Percentiles rank a stretch among this genome's conserved stretches.
Conservation (phyloP, 2,113 vertebrate genomes). For the Microcebus griseorufus region DNA sequence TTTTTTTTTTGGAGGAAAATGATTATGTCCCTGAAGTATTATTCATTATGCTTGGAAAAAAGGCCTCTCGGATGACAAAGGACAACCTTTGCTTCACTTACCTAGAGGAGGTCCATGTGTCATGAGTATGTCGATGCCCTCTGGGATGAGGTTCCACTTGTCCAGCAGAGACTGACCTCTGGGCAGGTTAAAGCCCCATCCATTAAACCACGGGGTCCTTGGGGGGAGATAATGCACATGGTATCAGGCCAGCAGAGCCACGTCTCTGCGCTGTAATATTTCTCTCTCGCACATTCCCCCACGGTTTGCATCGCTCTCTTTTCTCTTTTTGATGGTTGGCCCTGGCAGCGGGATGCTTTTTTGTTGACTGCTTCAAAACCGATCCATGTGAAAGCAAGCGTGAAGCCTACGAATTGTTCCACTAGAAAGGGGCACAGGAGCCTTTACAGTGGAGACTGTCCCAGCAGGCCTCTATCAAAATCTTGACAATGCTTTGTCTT, state of each 20-base stretch:
- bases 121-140: constrained; percentile 99
- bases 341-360: constrained; percentile 66
- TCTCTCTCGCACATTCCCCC: constrained; percentile 48
- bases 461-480: constrained; percentile 48
- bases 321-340: constrained; percentile 53
- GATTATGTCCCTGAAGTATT: constrained; percentile 20
- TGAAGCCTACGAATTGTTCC: constrained; percentile 34
- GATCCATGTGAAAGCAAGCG: constrained; percentile 43
- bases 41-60: constrained; percentile 41
- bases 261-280: not conserved
- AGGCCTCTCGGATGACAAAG: constrained; percentile 41
- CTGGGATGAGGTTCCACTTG: constrained; percentile 98
- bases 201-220: constrained; percentile 99
- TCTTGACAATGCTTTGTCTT: constrained; percentile 19
- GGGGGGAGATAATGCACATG: constrained; percentile 78
- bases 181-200: constrained; percentile 99
- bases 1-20: constrained; percentile 49
- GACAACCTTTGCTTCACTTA: constrained; percentile 85
- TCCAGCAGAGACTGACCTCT: constrained; percentile 98
- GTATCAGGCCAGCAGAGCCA: constrained; percentile 71
- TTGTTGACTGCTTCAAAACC: constrained; percentile 60
- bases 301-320: not conserved
- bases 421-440: constrained; percentile 40
- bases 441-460: constrained; percentile 22
- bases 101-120: constrained; percentile 98